phyloP scores from a whole-genome alignment of 2,888 invertebrate genomes.

The Parnassius glacialis region DNA sequence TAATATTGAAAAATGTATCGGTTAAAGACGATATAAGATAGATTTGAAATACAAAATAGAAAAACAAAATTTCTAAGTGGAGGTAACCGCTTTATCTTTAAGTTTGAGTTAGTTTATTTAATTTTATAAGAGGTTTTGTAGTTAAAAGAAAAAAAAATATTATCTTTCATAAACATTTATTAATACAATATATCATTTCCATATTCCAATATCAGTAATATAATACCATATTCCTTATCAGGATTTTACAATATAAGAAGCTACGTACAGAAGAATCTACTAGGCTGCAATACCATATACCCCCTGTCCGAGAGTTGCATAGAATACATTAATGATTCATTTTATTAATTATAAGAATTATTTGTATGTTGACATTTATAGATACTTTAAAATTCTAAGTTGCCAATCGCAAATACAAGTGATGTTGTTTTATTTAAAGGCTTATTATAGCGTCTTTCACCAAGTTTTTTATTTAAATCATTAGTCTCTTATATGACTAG shows the following conservation, averaged over 20 bases:
- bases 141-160: conserved; percentile 33
- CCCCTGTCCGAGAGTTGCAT: conserved; percentile 68
- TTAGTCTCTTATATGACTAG: conserved; percentile 70
- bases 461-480: conserved; percentile 70
- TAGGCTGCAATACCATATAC: conserved; percentile 71
- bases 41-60: too few species aligned
- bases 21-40: too few species aligned
- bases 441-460: conserved; percentile 79
- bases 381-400: conserved; percentile 67
- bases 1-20: too few species aligned
- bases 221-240: conserved; percentile 62
- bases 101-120: too few species aligned
- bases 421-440: conserved; percentile 70
- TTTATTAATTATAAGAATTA: conserved; percentile 62
- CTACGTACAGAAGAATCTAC: conserved; percentile 75
- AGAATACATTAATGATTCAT: conserved; percentile 66
- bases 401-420: conserved; percentile 77
- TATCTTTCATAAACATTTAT: conserved; percentile 78
- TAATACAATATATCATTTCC: conserved; percentile 77
- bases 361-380: conserved; percentile 60
- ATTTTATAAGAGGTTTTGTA: too few species aligned
- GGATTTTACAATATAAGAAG: conserved; percentile 69
- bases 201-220: conserved; percentile 74
- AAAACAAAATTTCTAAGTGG: too few species aligned
- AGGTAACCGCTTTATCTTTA: too few species aligned